Evolutionary conservation across 2,888 invertebrate genomes (phyloP).

Genomic region (Polydrusus pterygomalis): DNA sequence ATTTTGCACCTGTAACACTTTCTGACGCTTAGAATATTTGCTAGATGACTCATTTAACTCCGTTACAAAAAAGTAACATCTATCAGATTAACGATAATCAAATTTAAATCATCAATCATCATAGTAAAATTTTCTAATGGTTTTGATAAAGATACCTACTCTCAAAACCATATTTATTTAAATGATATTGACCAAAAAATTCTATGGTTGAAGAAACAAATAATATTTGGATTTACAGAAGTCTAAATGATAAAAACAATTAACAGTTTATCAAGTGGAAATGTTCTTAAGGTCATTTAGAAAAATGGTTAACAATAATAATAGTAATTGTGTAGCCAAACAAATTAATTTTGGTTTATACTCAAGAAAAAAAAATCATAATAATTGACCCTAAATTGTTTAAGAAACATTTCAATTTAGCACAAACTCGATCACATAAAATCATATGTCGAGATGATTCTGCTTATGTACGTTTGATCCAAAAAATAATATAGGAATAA

Average conservation of each 20-base stretch:
- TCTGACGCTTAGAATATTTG: too few species aligned
- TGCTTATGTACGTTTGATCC: too few species aligned
- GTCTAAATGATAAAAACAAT: constrained; percentile 2
- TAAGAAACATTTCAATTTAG: neutral
- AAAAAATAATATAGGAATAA: too few species aligned
- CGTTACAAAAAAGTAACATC: too few species aligned
- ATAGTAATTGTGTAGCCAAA: constrained; percentile 12
- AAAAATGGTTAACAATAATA: constrained; percentile 12
- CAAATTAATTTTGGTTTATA: constrained; percentile 10
- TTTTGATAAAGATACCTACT: neutral
- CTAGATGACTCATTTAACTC: too few species aligned
- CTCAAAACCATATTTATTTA: neutral
- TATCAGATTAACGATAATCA: too few species aligned
- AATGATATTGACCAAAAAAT: neutral
- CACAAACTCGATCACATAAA: too few species aligned
- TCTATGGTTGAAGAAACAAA: constrained; percentile 5
- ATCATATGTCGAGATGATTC: too few species aligned
- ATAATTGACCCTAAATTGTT: neutral
- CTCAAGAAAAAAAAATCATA: neutral
- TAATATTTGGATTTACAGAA: constrained; percentile 24
- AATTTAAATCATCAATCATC: too few species aligned
- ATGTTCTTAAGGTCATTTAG: constrained; percentile 7
- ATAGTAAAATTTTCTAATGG: neutral
- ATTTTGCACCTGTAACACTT: too few species aligned
- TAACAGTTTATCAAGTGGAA: constrained; percentile 29